A percentile compares a stretch with the other conserved stretches of the same genome.
Conservation (phyloP, 2,113 vertebrate genomes). For the Vulpes lagopus region DNA sequence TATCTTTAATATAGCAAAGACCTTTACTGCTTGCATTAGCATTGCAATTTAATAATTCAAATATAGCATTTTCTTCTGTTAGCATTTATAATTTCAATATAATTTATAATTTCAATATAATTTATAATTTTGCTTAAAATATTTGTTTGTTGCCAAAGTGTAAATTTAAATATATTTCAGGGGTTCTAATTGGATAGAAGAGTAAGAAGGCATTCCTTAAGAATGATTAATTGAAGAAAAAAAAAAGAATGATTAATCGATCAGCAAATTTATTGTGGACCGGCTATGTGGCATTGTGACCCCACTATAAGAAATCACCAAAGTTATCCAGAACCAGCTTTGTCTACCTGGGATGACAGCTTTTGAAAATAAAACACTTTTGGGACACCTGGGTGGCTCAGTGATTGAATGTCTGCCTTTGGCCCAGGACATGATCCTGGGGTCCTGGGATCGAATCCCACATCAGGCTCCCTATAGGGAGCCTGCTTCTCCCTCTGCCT, state of each 20-base stretch:
- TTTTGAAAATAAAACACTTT: not conserved
- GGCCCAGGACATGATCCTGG: no score
- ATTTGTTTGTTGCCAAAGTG: not conserved
- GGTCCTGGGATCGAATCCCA: no score
- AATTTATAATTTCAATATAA: slow-evolving; percentile 28
- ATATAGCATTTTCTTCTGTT: slow-evolving; percentile 19
- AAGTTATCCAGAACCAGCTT: not conserved
- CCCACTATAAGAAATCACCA: not conserved
- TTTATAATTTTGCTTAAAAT: slow-evolving; percentile 57
- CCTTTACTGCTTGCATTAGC: not conserved
- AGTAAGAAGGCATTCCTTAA: not conserved
- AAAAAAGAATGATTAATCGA: not conserved
- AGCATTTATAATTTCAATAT: not conserved
- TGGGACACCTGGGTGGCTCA: not conserved
- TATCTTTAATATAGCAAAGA: not conserved
- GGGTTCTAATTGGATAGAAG: not conserved
- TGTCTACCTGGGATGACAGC: not conserved
- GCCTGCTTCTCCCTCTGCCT: no score
- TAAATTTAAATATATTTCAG: slow-evolving; percentile 25
- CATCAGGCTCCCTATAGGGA: no score
- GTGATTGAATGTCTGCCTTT: no score
- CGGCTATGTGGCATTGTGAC: not conserved
- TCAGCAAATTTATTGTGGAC: not conserved
- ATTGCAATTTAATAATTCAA: slow-evolving; percentile 30
- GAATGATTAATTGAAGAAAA: not conserved